A percentile compares a stretch with the other conserved stretches of the same genome.
Conservation (phyloP, 1,140 invertebrate species). For the Lepidurus arcticus region DNA sequence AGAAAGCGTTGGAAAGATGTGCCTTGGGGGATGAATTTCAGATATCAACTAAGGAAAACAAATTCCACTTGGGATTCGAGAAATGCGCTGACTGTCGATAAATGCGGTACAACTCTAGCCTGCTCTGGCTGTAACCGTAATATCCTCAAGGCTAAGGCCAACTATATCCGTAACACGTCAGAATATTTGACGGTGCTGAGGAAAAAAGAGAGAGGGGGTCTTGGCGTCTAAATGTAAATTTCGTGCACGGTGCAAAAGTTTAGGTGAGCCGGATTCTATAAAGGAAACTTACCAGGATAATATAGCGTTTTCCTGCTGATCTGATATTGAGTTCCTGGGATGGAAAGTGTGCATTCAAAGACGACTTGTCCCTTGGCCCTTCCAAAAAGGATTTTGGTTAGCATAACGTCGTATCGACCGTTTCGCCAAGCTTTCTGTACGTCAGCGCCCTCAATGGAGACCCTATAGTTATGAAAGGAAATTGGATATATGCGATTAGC, state of each 20-base stretch:
- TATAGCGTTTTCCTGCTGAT: constrained; percentile 30
- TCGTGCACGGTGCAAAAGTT: neutral
- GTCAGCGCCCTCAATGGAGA: constrained; percentile 24
- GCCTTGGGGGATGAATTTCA: neutral
- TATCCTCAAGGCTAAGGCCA: neutral
- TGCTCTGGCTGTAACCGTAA: neutral
- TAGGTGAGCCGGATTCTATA: neutral
- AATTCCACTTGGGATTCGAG: too few species aligned
- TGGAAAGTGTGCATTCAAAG: constrained; percentile 32
- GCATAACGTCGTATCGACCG: constrained; percentile 32
- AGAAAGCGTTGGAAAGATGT: neutral
- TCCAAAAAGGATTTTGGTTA: constrained; percentile 25
- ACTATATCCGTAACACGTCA: neutral
- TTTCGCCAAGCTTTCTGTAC: constrained; percentile 22
- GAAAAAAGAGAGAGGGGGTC: neutral
- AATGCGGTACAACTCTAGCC: too few species aligned
- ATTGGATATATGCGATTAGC: neutral
- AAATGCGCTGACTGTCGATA: too few species aligned
- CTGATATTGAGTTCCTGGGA: constrained; percentile 33
- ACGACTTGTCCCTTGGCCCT: constrained; percentile 24
- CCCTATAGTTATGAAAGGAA: neutral
- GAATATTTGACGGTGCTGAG: neutral
- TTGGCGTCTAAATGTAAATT: neutral
- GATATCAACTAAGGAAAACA: neutral
- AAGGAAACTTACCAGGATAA: constrained; percentile 28